Evolutionary conservation across 2,797 vertebrate species (phyloP).

Genomic region (Tadarida brasiliensis): DNA sequence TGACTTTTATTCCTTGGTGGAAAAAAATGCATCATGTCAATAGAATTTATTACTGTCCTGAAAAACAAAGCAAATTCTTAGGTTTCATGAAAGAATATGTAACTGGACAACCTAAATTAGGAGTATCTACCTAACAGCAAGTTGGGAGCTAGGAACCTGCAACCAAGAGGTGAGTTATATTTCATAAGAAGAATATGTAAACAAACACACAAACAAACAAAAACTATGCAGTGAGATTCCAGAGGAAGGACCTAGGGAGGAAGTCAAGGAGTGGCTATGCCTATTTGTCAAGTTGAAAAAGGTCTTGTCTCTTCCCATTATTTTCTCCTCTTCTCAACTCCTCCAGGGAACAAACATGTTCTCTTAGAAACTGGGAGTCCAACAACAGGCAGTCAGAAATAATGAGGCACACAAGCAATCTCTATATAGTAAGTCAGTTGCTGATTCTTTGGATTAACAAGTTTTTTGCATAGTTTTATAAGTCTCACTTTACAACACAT

Average conservation of each 20-base stretch:
- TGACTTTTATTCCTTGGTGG: background rate
- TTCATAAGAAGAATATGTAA: background rate
- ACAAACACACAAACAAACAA: background rate
- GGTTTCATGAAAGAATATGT: background rate
- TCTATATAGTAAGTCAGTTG: background rate
- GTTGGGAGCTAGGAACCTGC: background rate
- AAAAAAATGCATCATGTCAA: constrained; percentile 29
- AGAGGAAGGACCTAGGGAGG: background rate
- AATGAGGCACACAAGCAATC: background rate
- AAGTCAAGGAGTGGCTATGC: background rate
- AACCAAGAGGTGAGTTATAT: background rate
- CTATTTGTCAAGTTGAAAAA: background rate
- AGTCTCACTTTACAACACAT: constrained; percentile 43
- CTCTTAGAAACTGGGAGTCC: background rate
- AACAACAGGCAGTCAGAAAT: background rate
- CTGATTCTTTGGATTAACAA: background rate
- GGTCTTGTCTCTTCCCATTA: background rate
- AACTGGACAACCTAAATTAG: background rate
- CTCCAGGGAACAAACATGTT: background rate
- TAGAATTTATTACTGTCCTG: background rate
- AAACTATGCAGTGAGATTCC: background rate
- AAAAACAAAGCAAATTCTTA: constrained; percentile 23
- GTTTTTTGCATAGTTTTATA: background rate
- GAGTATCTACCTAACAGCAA: background rate
- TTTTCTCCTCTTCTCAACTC: constrained; percentile 6